A percentile compares a stretch with the other conserved stretches of the same genome.
These are phyloP conservation scores for Diachasmimorpha longicaudata DNA, from an alignment of 1,140 invertebrate genomes.

Conservation along the genomic window DNA sequence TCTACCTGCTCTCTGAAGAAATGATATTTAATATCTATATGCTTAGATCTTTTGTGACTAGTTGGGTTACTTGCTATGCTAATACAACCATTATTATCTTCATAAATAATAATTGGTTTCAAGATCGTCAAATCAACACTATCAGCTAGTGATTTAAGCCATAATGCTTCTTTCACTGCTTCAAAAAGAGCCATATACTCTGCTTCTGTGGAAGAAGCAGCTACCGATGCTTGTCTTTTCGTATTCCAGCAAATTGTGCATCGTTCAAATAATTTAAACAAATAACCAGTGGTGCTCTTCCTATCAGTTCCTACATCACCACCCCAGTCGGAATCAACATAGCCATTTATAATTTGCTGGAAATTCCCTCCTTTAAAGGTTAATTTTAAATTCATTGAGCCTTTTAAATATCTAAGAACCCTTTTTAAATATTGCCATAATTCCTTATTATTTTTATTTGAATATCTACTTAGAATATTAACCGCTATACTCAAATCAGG, in stretches of 20 bases:
- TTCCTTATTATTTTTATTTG: slow-evolving; percentile 30
- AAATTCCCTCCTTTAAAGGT: slow-evolving; percentile 21
- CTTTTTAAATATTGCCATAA: slow-evolving; percentile 42
- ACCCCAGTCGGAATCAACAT: slow-evolving; percentile 7
- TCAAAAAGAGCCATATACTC: slow-evolving; percentile 1
- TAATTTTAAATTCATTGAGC: slow-evolving; percentile 43
- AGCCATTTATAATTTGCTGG: slow-evolving; percentile 21
- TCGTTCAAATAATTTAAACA: not conserved
- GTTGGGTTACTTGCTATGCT: not conserved
- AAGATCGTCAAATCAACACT: not conserved
- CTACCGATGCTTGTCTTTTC: not conserved
- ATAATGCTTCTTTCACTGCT: not conserved
- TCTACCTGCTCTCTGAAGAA: slow-evolving; percentile 29
- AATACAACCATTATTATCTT: not conserved
- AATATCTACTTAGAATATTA: slow-evolving; percentile 24
- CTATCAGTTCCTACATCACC: not conserved
- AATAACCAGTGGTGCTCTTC: not conserved
- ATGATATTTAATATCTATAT: slow-evolving; percentile 10
- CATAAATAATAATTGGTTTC: not conserved
- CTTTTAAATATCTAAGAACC: slow-evolving; percentile 43
- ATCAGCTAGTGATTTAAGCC: not conserved
- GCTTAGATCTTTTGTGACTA: not conserved
- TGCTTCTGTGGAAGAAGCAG: not conserved
- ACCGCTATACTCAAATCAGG: slow-evolving; percentile 20
- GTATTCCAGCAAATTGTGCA: not conserved